phyloP scores from a whole-genome alignment of 1,140 invertebrate species.

The Lasioglossum baleicum region DNA sequence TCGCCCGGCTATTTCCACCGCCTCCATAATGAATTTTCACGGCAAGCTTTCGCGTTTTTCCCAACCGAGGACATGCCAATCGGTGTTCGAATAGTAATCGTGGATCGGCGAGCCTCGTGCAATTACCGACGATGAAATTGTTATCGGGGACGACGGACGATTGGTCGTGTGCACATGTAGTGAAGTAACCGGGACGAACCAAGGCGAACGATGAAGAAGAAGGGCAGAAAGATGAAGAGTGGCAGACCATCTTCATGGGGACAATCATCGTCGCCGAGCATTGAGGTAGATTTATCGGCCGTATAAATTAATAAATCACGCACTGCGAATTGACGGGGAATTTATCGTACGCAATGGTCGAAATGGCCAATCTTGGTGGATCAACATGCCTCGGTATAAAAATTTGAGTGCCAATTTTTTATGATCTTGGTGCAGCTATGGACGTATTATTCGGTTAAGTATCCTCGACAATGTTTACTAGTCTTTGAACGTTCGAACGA shows the following conservation, averaged over 20 bases:
- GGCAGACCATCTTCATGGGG: slow-evolving; percentile 10
- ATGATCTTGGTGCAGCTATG: too few species aligned
- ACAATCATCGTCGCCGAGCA: slow-evolving; percentile 45
- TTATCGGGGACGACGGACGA: slow-evolving; percentile 12
- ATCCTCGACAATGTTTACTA: too few species aligned
- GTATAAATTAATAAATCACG: slow-evolving; percentile 66
- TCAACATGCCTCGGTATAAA: too few species aligned
- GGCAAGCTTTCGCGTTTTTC: neutral
- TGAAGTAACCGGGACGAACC: slow-evolving; percentile 32
- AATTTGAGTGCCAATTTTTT: too few species aligned
- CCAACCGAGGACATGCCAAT: neutral
- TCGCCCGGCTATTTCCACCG: neutral
- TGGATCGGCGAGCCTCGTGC: neutral
- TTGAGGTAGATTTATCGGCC: slow-evolving; percentile 61
- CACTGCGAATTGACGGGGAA: neutral
- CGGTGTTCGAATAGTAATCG: slow-evolving; percentile 5
- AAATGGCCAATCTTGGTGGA: too few species aligned
- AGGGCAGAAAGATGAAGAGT: neutral
- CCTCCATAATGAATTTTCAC: slow-evolving; percentile 11
- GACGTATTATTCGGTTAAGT: too few species aligned
- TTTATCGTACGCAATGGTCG: neutral
- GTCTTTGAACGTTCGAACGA: too few species aligned
- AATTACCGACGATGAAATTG: slow-evolving; percentile 28
- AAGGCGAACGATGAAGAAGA: neutral
- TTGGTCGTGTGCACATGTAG: slow-evolving; percentile 9